Conservation (phyloP, 2,888 invertebrate genomes). For the Athrips mouffetella region DNA sequence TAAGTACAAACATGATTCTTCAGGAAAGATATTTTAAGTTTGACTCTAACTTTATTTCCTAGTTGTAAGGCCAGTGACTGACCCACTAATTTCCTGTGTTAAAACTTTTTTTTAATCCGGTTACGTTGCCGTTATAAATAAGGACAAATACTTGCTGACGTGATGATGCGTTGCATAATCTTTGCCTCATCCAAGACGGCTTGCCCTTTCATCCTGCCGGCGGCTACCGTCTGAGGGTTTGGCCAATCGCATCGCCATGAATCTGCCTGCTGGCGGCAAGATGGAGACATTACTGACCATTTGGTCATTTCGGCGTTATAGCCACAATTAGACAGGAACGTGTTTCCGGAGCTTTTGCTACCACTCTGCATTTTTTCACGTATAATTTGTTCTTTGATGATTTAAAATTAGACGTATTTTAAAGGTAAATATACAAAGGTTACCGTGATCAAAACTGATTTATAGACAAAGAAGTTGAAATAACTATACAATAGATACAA, state of each 20-base stretch:
- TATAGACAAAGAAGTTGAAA: background rate
- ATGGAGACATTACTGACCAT: constrained; percentile 59
- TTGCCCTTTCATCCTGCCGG: constrained; percentile 47
- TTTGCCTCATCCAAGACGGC: constrained; percentile 27
- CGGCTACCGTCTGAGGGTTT: constrained; percentile 60
- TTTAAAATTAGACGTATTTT: constrained; percentile 3
- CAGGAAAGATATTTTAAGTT: no score
- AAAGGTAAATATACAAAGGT: background rate
- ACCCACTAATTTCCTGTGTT: no score
- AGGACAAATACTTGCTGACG: no score
- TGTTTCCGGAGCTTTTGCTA: constrained; percentile 44
- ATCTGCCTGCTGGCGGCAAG: constrained; percentile 39
- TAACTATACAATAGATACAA: no score
- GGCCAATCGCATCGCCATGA: constrained; percentile 60
- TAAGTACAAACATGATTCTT: no score
- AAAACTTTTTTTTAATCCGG: no score
- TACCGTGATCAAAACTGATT: background rate
- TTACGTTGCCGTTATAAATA: no score
- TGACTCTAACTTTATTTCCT: no score
- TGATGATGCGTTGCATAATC: constrained; percentile 15
- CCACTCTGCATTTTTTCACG: constrained; percentile 17
- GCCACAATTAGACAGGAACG: constrained; percentile 52
- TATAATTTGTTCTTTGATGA: constrained; percentile 5
- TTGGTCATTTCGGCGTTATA: constrained; percentile 35
- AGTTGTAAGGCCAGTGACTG: no score